Base-by-base conservation (phyloP, 2,888 invertebrate genomes). In the Dasysyrphus albostriatus region DNA sequence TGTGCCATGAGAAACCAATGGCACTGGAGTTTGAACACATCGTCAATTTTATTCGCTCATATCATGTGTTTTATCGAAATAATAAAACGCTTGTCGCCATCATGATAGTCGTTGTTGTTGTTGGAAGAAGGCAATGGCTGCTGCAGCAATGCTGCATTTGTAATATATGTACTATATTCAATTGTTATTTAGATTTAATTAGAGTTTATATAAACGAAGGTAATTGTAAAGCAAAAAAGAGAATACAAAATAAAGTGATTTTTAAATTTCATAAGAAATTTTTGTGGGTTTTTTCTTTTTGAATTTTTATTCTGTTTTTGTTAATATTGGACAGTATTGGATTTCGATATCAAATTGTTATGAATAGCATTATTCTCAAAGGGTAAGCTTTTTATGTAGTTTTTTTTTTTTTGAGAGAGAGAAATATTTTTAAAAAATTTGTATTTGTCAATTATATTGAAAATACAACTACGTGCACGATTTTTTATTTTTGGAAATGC, bases 141-240 rank as follows among this genome's bases (percentile, higher is more conserved):
- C 24, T 24, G 24, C 24, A 14, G 32, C 37, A 19, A 19, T 37
- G 44, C 59, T 37, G 44, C 59, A 16, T 37, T 59, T 87, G 87
- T 87, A 87, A 75, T 77, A 87, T 87, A 87, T 87, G 87, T 87
- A 87, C 61, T 87, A 87, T 87, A 87, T 78, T 78, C 78, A 78
- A 63, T 74, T 87, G 87, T 87, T 87, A 78, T 78, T 87, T 87
- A 83, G 87, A 83, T 78, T 70, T 87, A 87, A 87, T 75, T 87
- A 87, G 87, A 87, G 83, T 87, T 87, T 87, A 83, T 87, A 87
- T 78, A 77, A 75, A 63, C 58, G 65, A 82, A 63, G 47, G 58
- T 61, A 72, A 80, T 72, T 63, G 29, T 49, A 67, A 49, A 65
- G 49, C n/a, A 63, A 10, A 16, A 63, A 10, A 16, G 47, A 42